These are phyloP conservation scores for Drosophila biarmipes DNA, from an alignment of 1,140 invertebrate species.

Conservation along the genomic window DNA sequence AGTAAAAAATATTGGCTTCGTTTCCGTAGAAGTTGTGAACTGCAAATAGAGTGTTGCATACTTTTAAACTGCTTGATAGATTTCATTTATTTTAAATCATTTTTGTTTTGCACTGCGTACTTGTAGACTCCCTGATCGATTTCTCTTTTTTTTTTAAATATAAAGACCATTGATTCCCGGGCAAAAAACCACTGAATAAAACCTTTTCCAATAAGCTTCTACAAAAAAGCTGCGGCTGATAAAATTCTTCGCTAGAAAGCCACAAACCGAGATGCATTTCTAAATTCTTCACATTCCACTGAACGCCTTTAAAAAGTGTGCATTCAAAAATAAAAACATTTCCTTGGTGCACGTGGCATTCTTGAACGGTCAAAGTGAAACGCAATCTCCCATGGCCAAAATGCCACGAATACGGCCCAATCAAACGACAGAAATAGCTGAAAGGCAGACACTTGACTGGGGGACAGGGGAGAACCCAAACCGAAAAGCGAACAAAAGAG, in stretches of 20 bases:
- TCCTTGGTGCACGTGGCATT: constrained; percentile 18
- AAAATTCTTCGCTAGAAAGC: not conserved
- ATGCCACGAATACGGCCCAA: constrained; percentile 32
- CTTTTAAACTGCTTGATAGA: no score
- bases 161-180: no score
- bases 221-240: not conserved
- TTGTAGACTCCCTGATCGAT: no score
- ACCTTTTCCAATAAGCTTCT: no score
- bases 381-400: constrained; percentile 26
- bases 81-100: no score
- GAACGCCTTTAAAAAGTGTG: constrained; percentile 21
- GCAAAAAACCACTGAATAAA: no score
- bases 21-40: no score
- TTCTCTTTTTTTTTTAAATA: no score
- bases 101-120: no score
- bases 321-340: constrained; percentile 33
- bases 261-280: constrained; percentile 11
- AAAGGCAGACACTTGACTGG: constrained; percentile 32
- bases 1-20: not conserved
- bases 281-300: constrained; percentile 22
- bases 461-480: not conserved
- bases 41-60: no score
- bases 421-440: constrained; percentile 29
- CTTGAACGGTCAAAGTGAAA: constrained; percentile 23
- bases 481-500: constrained; percentile 25